A percentile compares a stretch with the other conserved stretches of the same genome.
Conservation (phyloP, 2,888 invertebrate species). For the Steromphala cineraria region DNA sequence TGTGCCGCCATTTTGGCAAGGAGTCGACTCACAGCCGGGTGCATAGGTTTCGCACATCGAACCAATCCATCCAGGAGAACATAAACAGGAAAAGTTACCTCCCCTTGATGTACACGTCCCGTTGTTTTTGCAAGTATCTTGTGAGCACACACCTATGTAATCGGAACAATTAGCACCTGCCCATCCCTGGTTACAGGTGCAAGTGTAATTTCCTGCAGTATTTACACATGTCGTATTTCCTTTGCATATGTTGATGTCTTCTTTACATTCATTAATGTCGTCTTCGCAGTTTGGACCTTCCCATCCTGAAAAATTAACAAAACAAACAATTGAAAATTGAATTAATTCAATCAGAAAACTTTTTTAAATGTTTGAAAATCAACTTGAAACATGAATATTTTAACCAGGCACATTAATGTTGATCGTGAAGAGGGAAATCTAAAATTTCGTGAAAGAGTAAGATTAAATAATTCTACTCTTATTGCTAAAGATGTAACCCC, state of each 20-base stretch:
- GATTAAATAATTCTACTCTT: no score
- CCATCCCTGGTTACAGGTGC: constrained; percentile 89
- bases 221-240: constrained; percentile 32
- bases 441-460: no score
- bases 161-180: constrained; percentile 87
- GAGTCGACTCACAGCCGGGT: not conserved
- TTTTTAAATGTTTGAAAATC: no score
- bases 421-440: no score
- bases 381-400: no score
- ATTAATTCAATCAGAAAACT: no score
- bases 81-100: not conserved
- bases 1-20: not conserved
- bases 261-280: not conserved
- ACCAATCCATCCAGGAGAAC: not conserved
- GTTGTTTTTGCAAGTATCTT: not conserved
- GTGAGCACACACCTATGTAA: not conserved
- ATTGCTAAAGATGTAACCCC: no score
- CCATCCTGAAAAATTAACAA: not conserved
- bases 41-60: not conserved
- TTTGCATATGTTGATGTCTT: constrained; percentile 3
- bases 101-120: not conserved
- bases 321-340: not conserved
- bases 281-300: not conserved
- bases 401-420: no score
- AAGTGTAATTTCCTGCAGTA: constrained; percentile 81